Evolutionary conservation across 1,140 invertebrate genomes (phyloP), one percentile per base, ranked within the genome.

Genomic region (Drosophila sechellia): DNA sequence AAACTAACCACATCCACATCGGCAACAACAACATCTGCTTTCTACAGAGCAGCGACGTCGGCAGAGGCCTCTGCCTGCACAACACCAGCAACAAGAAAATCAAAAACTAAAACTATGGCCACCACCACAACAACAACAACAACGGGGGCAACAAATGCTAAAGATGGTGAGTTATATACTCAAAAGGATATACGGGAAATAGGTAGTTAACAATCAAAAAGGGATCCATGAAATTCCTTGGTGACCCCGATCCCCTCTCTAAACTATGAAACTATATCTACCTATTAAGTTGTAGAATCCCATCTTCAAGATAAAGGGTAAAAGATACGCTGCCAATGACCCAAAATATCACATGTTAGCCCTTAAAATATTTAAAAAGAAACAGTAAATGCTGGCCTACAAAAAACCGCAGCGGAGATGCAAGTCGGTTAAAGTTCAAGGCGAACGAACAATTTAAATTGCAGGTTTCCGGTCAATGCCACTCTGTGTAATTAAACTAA

Each of bases 111-210:
- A 57, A 69, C 84, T 59, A 86, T 87, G 83, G 81, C 81, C 39
- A 79, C 75, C 3, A 22, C 20, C 40, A 77, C 85, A 45, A 79
- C 80, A 71, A 75, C 69, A 45, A 77, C 85, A 49, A 79, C 79
- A 69, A 75, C 69, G 58, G 56, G 72, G 37, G 54, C 73, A 61
- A 79, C 78, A 66, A 84, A 70, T 50, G 49, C 89, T 75, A 91
- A 91, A 91, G 89, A 91, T 77, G 89, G 89, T 91, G 71, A 83
- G 89, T 83, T 1, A 43, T 34, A 45, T 34, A 2, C n/a, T 6
- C 2, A 3, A 13, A 6, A 13, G 1, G 43, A 22, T 13, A 3
- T 43, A 15, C 2, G 5, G 5, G 6, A 8, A n/a, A 43, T 8
- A 43, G 8, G 15, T 3, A 15, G 17, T 17, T 6, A 2, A 3